phyloP scores from a whole-genome alignment of 2,797 vertebrate genomes.

The Epinephelus awoara region DNA sequence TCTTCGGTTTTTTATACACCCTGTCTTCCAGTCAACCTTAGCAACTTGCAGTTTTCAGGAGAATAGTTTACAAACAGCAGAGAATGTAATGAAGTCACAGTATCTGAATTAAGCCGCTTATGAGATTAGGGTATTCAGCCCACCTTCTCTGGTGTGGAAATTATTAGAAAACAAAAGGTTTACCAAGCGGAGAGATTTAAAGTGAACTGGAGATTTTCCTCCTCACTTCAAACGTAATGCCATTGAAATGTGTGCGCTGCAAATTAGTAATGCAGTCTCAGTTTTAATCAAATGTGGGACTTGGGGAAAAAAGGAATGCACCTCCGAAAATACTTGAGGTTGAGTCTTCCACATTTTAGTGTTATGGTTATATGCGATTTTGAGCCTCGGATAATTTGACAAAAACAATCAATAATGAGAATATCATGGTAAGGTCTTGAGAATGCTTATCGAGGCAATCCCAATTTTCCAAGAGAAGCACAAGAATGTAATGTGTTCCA shows the following conservation, averaged over 20 bases:
- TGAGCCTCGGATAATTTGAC: constrained; percentile 58
- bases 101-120: constrained; percentile 86
- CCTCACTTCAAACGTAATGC: constrained; percentile 79
- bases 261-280: constrained; percentile 76
- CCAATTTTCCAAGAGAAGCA: constrained; percentile 37
- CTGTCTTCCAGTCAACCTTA: constrained; percentile 61
- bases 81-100: constrained; percentile 85
- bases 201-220: constrained; percentile 81
- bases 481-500: constrained; percentile 40
- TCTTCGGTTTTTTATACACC: constrained; percentile 50
- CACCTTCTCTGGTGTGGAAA: constrained; percentile 83
- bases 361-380: constrained; percentile 66
- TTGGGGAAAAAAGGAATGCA: constrained; percentile 44
- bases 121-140: constrained; percentile 84
- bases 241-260: constrained; percentile 69
- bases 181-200: constrained; percentile 73
- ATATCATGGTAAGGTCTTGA: constrained; percentile 49
- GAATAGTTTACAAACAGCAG: constrained; percentile 82
- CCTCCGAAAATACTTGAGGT: constrained; percentile 63
- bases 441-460: constrained; percentile 49
- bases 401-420: constrained; percentile 61
- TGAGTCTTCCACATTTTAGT: constrained; percentile 34
- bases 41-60: constrained; percentile 71
- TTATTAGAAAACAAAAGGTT: constrained; percentile 85
- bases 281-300: constrained; percentile 78